Evolutionary conservation across 2,888 invertebrate species (phyloP).

Genomic region (Hypomecis atomaria): DNA sequence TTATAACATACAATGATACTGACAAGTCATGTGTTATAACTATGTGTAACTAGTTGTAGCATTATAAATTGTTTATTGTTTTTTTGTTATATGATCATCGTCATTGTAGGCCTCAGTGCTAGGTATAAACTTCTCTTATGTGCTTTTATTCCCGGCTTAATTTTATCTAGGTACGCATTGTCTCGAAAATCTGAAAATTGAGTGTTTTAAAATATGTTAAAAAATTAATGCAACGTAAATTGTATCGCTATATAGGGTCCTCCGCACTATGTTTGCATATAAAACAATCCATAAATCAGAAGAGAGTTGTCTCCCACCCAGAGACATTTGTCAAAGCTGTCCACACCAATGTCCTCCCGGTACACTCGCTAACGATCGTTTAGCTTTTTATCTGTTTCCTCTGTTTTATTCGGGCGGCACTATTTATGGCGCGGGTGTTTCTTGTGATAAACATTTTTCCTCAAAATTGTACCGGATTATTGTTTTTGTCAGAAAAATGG

Average conservation of each 20-base stretch:
- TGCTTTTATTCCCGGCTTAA: no score
- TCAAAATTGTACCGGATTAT: slow-evolving; percentile 77
- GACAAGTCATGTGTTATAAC: no score
- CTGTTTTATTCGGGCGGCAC: slow-evolving; percentile 72
- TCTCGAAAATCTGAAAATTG: no score
- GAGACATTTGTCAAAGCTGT: slow-evolving; percentile 64
- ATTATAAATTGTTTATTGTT: no score
- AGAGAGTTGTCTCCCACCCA: slow-evolving; percentile 34
- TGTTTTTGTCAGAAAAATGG: slow-evolving; percentile 76
- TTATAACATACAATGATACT: no score
- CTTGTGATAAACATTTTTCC: slow-evolving; percentile 78
- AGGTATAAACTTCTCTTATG: no score
- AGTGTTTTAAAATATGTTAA: no score
- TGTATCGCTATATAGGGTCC: not conserved
- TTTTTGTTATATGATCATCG: no score
- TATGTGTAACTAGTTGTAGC: no score
- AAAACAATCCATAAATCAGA: slow-evolving; percentile 33
- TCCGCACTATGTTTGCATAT: slow-evolving; percentile 20
- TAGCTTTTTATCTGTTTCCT: slow-evolving; percentile 78
- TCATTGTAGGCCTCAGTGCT: no score
- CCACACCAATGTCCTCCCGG: slow-evolving; percentile 58
- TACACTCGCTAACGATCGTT: slow-evolving; percentile 62
- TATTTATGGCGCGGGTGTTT: slow-evolving; percentile 81
- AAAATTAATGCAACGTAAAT: not conserved
- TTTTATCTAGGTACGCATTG: no score